Conservation (phyloP, 1,140 invertebrate genomes). For the Heliothis subflexa region DNA sequence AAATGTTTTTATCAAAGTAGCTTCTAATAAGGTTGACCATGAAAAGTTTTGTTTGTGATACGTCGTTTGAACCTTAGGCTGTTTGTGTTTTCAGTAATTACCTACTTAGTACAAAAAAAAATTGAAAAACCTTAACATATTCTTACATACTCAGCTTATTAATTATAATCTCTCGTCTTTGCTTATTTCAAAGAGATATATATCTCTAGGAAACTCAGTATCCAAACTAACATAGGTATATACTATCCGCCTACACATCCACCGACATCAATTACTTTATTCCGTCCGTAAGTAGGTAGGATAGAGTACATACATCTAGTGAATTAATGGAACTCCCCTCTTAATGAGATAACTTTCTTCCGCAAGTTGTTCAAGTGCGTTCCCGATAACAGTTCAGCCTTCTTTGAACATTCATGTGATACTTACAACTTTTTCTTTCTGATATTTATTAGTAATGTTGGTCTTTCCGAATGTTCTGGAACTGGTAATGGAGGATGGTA, state of each 20-base stretch:
- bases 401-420: conserved; percentile 26
- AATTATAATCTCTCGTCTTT: too few species aligned
- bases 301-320: conserved; percentile 1
- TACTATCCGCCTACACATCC: too few species aligned
- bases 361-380: conserved; percentile 33
- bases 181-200: too few species aligned
- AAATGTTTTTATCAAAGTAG: too few species aligned
- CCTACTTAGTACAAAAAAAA: too few species aligned
- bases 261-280: conserved; percentile 26
- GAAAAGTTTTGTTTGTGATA: too few species aligned
- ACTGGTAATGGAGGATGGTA: too few species aligned
- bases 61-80: too few species aligned
- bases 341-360: conserved; percentile 45
- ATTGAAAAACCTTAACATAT: too few species aligned
- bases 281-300: conserved; percentile 3
- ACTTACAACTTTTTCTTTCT: conserved; percentile 27
- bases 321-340: conserved; percentile 35
- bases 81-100: too few species aligned
- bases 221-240: background rate
- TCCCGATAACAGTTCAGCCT: conserved; percentile 31
- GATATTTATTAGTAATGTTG: conserved; percentile 28
- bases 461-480: background rate
- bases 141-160: too few species aligned
- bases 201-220: background rate
- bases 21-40: too few species aligned